phyloP scores from a whole-genome alignment of 2,797 vertebrate genomes.

The Aythya fuligula region DNA sequence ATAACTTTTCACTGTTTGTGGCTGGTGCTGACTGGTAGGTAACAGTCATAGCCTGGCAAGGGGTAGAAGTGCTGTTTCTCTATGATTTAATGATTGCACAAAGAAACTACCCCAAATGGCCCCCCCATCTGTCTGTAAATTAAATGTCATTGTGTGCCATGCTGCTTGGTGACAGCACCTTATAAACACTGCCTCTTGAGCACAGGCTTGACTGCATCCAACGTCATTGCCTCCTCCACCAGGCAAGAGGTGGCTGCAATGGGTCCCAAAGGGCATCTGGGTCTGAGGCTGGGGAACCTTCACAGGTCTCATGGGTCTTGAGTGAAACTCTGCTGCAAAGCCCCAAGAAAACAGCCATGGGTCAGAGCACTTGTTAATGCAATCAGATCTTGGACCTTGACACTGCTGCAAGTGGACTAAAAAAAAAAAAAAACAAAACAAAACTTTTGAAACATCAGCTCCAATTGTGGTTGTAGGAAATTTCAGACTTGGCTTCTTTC shows the following conservation, averaged over 20 bases:
- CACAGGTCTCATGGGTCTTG: fast-evolving
- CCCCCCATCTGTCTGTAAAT: not conserved
- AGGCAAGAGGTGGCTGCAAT: not conserved
- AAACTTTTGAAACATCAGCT: not conserved
- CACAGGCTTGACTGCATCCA: not conserved
- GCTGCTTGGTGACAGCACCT: not conserved
- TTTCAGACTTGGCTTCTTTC: not conserved
- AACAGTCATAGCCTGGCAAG: not conserved
- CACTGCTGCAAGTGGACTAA: not conserved
- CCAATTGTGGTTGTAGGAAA: not conserved
- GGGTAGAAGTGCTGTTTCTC: not conserved
- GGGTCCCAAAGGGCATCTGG: fast-evolving
- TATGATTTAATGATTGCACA: not conserved
- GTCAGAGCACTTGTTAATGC: not conserved
- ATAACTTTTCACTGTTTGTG: not conserved
- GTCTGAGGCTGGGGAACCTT: fast-evolving
- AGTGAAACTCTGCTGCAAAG: not conserved
- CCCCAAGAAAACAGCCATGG: fast-evolving
- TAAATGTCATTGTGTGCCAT: not conserved
- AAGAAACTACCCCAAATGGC: not conserved
- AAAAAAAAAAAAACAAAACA: not conserved
- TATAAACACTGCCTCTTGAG: fast-evolving
- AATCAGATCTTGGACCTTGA: not conserved
- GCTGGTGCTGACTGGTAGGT: not conserved
- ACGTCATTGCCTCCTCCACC: fast-evolving